A percentile compares a stretch with the other conserved stretches of the same genome.
Conservation (phyloP, 2,797 vertebrate genomes). For the Phataginus tetradactyla region DNA sequence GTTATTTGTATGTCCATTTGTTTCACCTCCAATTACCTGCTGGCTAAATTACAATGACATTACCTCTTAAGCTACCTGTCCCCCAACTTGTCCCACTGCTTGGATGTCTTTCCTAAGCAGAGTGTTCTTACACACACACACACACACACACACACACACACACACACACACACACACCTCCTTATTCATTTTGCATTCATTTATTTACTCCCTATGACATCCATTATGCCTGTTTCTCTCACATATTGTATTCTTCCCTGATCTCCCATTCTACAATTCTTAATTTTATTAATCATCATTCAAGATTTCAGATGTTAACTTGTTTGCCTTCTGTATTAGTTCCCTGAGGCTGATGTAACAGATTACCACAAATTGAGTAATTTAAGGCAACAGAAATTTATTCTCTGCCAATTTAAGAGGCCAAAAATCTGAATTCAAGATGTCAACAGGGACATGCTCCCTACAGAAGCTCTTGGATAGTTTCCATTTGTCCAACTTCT, state of each 20-base stretch:
- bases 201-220: not conserved
- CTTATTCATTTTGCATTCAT: not conserved
- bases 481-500: not conserved
- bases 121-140: not conserved
- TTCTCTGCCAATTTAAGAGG: not conserved
- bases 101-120: not conserved
- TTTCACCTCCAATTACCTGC: not conserved
- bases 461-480: not conserved
- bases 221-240: not conserved
- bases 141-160: not conserved
- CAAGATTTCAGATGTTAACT: not conserved
- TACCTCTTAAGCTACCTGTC: not conserved
- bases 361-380: not conserved
- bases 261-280: not conserved
- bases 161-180: rapidly evolving
- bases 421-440: not conserved
- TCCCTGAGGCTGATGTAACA: not conserved
- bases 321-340: not conserved
- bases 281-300: not conserved
- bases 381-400: not conserved
- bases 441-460: rapidly evolving
- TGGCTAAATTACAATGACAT: not conserved
- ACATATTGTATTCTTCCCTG: not conserved
- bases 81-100: not conserved
- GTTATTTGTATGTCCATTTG: not conserved